Conservation (phyloP, 2,888 invertebrate genomes). For the Hesperia comma region DNA sequence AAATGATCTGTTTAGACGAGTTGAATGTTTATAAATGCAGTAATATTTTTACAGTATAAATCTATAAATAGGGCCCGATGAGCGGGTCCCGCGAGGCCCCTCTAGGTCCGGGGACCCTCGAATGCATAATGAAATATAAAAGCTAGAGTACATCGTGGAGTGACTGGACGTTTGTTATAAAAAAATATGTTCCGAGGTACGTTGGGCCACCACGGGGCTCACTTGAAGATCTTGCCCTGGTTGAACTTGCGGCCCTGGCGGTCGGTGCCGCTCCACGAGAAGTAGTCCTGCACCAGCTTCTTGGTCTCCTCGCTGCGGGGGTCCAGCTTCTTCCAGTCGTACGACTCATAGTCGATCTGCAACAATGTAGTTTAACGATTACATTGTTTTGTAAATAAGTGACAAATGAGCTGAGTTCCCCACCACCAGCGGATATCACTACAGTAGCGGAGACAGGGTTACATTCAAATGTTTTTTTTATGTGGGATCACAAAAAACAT, state of each 20-base stretch:
- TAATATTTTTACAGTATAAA: slow-evolving; percentile 47
- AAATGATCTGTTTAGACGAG: slow-evolving; percentile 46
- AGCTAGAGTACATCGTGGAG: background rate
- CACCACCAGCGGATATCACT: too few relatives aligned
- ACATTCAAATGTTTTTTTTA: too few relatives aligned
- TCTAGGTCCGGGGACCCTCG: too few relatives aligned
- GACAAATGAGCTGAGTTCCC: too few relatives aligned
- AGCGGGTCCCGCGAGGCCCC: too few relatives aligned
- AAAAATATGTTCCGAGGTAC: slow-evolving; percentile 2
- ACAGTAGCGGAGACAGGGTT: too few relatives aligned
- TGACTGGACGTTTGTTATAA: slow-evolving; percentile 1
- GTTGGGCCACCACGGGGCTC: slow-evolving; percentile 39
- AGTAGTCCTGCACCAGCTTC: slow-evolving; percentile 93
- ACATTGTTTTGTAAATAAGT: too few relatives aligned
- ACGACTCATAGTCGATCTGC: slow-evolving; percentile 96
- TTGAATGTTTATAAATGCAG: slow-evolving; percentile 62
- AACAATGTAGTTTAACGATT: background rate
- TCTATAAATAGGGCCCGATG: slow-evolving; percentile 36
- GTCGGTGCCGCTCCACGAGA: slow-evolving; percentile 94
- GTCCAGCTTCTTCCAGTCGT: slow-evolving; percentile 97
- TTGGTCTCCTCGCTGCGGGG: slow-evolving; percentile 91
- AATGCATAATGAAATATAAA: background rate
- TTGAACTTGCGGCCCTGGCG: slow-evolving; percentile 96
- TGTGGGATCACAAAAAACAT: too few relatives aligned
- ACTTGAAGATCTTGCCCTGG: slow-evolving; percentile 99